Evolutionary conservation across 1,140 invertebrate genomes (phyloP).

Genomic region (Macrosteles quadrilineatus): DNA sequence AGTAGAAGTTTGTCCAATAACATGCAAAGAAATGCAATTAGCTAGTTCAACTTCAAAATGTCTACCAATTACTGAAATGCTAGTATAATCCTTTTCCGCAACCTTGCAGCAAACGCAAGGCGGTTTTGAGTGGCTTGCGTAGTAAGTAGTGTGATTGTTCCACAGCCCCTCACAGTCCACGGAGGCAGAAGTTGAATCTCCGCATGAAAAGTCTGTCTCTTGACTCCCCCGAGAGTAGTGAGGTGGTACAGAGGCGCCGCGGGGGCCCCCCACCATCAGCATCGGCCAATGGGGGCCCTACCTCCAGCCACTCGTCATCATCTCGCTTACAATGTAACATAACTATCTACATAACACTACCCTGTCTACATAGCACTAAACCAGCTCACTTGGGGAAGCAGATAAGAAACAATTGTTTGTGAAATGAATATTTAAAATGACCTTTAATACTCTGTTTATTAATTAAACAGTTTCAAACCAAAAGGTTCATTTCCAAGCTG

Average conservation of each 20-base stretch:
- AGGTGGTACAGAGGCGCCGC: constrained; percentile 76
- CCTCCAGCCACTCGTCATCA: constrained; percentile 52
- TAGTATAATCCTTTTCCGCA: no score
- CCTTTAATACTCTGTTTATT: no score
- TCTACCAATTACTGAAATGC: no score
- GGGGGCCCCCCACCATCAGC: constrained; percentile 55
- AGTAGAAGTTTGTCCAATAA: no score
- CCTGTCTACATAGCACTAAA: background rate
- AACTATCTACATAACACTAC: constrained; percentile 28
- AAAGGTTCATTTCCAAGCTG: no score
- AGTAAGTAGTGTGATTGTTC: constrained; percentile 22
- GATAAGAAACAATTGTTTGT: no score
- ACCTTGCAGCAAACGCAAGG: no score
- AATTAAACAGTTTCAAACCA: no score
- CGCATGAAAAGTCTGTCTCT: constrained; percentile 96
- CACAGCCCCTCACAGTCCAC: constrained; percentile 92
- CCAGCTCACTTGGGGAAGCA: no score
- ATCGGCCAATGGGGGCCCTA: constrained; percentile 58
- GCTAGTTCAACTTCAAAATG: no score
- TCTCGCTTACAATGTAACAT: constrained; percentile 54
- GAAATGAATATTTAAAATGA: no score
- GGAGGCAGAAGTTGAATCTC: constrained; percentile 92
- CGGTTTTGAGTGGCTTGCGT: background rate
- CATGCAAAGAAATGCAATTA: no score
- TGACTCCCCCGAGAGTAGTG: constrained; percentile 92